These are phyloP conservation scores for Cephus pygmeus DNA, from an alignment of 2,888 invertebrate species.

Conservation along the genomic window DNA sequence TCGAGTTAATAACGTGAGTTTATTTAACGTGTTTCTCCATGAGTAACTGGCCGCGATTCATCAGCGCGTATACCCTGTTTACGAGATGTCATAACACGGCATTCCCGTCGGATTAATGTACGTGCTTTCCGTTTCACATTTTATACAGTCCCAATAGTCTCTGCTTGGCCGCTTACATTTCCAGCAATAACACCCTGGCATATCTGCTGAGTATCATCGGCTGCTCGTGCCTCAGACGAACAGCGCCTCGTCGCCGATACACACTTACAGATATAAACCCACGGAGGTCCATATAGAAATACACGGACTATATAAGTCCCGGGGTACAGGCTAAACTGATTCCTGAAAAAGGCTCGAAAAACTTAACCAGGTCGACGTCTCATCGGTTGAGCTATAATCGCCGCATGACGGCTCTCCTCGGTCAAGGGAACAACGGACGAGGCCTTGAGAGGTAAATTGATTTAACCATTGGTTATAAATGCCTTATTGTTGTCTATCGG, in stretches of 20 bases:
- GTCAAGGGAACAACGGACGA: neutral
- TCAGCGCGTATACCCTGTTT: constrained; percentile 47
- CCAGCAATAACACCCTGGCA: constrained; percentile 11
- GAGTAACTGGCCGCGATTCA: constrained; percentile 42
- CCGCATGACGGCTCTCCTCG: neutral
- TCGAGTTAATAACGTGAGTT: constrained; percentile 59
- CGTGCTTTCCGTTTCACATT: constrained; percentile 30
- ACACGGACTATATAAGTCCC: neutral
- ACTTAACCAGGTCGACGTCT: neutral
- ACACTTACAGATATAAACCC: neutral
- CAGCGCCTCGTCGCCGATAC: neutral
- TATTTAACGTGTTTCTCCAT: constrained; percentile 48
- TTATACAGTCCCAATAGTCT: constrained; percentile 25
- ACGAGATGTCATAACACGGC: constrained; percentile 55
- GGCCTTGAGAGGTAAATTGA: constrained; percentile 26
- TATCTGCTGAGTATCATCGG: constrained; percentile 36
- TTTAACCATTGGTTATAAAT: constrained; percentile 50
- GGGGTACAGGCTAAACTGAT: neutral
- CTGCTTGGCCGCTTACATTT: constrained; percentile 26
- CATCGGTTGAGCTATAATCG: neutral
- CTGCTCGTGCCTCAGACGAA: neutral
- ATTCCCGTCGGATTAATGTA: constrained; percentile 46
- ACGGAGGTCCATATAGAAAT: neutral
- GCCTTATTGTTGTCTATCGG: constrained; percentile 33
- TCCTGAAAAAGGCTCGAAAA: neutral